Conservation (phyloP, 2,113 vertebrate genomes). For the Capreolus pygargus region DNA sequence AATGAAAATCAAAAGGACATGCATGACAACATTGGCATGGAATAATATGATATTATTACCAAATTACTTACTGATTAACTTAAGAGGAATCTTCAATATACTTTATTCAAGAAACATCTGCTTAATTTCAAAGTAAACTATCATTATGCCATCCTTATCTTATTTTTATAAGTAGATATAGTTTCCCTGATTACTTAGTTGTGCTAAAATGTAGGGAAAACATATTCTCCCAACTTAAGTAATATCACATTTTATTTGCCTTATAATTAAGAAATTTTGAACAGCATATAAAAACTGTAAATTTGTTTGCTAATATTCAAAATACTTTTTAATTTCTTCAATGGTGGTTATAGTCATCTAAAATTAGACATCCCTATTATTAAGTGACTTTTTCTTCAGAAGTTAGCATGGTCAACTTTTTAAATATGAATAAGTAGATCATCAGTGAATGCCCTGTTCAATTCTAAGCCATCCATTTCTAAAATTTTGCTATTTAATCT, state of each 20-base stretch:
- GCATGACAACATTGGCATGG: background rate
- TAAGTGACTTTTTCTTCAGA: background rate
- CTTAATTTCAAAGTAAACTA: constrained; percentile 2
- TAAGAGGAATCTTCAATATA: background rate
- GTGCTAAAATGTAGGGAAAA: background rate
- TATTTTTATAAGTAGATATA: background rate
- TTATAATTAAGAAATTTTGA: background rate
- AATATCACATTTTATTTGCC: background rate
- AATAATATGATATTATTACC: background rate
- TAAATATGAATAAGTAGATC: background rate
- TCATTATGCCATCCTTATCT: background rate
- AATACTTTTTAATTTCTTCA: background rate
- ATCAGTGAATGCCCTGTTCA: background rate
- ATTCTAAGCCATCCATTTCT: background rate
- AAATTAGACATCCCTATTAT: background rate
- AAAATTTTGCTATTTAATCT: background rate
- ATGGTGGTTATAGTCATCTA: background rate
- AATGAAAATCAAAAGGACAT: background rate
- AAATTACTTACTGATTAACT: background rate
- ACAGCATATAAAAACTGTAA: background rate
- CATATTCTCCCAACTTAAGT: background rate
- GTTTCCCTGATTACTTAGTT: background rate
- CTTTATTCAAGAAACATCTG: background rate
- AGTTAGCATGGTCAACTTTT: background rate
- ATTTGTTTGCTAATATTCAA: background rate